Evolutionary conservation across 2,888 invertebrate species (phyloP).

Genomic region (Heliconius cydno): DNA sequence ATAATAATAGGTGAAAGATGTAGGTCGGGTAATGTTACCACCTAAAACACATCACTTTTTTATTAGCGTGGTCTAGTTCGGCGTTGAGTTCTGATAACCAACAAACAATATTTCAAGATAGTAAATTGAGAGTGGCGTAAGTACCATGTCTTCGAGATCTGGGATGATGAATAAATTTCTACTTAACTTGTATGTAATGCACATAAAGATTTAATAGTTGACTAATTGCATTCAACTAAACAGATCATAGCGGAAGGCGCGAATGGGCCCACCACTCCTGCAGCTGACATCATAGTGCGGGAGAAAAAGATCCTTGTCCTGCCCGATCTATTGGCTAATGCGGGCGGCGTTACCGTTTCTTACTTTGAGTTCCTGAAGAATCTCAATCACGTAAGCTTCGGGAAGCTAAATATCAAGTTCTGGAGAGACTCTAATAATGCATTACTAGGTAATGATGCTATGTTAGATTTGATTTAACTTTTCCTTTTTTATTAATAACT

Average conservation of each 20-base stretch:
- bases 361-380: conserved; percentile 97
- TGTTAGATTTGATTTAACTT: too few relatives aligned
- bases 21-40: neutral
- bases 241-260: conserved; percentile 94
- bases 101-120: neutral
- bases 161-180: neutral
- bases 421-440: conserved; percentile 93
- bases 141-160: neutral
- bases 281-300: conserved; percentile 89
- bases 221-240: conserved; percentile 22
- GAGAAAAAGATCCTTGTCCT: conserved; percentile 90
- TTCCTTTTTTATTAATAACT: neutral
- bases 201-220: too few relatives aligned
- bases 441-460: conserved; percentile 83
- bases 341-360: conserved; percentile 95
- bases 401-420: conserved; percentile 93
- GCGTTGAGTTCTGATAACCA: neutral
- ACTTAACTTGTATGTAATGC: neutral
- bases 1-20: neutral
- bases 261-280: conserved; percentile 95
- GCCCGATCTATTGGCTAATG: conserved; percentile 90
- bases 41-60: neutral
- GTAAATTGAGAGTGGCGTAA: neutral
- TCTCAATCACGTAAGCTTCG: conserved; percentile 94
- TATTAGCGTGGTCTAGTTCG: neutral